These are phyloP conservation scores for Aix galericulata DNA, from an alignment of 2,113 vertebrate genomes.

Conservation along the genomic window DNA sequence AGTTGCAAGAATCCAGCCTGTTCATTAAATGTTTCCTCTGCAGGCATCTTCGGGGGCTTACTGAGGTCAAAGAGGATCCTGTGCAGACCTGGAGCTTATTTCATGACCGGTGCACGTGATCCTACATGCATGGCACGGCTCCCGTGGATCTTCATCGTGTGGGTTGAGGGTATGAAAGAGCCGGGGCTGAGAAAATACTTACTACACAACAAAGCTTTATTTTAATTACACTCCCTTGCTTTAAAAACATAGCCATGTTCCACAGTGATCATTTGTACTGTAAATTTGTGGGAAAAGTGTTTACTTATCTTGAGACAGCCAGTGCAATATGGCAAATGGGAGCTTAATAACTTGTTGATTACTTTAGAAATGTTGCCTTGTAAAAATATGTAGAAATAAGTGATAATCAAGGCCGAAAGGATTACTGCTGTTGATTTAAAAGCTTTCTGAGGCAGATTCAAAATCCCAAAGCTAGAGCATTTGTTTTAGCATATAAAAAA, in stretches of 20 bases:
- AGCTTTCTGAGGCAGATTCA: background rate
- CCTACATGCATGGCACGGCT: background rate
- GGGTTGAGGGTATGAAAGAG: background rate
- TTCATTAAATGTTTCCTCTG: background rate
- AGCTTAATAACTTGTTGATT: slow-evolving; percentile 34
- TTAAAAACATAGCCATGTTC: background rate
- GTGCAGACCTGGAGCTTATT: background rate
- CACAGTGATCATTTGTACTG: background rate
- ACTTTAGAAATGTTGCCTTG: slow-evolving; percentile 10
- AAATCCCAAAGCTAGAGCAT: slow-evolving; percentile 1
- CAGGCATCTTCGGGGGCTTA: background rate
- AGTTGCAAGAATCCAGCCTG: background rate
- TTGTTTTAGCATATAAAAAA: slow-evolving; percentile 37
- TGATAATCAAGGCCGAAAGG: slow-evolving; percentile 3
- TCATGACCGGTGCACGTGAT: accelerated
- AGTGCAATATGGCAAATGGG: background rate
- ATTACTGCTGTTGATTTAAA: slow-evolving; percentile 46
- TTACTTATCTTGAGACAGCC: background rate
- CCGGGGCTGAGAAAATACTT: background rate
- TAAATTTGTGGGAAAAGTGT: background rate
- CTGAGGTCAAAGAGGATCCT: background rate
- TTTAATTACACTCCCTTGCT: background rate
- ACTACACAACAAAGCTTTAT: background rate
- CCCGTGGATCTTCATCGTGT: background rate
- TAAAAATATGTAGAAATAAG: background rate